Conservation (phyloP, 2,113 vertebrate species). For the Agelaius tricolor region DNA sequence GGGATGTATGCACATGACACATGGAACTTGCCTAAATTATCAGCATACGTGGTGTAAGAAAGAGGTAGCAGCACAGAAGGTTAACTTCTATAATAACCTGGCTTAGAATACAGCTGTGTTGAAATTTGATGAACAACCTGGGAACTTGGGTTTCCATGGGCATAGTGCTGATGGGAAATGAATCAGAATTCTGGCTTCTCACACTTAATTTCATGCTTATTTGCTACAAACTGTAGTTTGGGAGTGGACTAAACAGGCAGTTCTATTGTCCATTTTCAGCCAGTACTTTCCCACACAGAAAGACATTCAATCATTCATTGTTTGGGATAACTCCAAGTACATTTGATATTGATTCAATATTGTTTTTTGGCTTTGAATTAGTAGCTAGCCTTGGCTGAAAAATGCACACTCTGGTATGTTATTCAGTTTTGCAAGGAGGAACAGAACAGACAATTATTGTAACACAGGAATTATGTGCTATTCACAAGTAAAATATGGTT, state of each 20-base stretch:
- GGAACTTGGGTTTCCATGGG: rapidly evolving
- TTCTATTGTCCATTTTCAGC: not conserved
- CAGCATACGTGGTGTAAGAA: not conserved
- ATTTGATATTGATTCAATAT: not conserved
- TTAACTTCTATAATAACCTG: not conserved
- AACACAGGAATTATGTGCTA: not conserved
- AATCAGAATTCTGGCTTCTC: not conserved
- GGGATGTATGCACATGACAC: not conserved
- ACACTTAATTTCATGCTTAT: not conserved
- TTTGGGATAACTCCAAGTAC: not conserved
- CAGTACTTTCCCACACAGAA: not conserved
- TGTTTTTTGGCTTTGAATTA: not conserved
- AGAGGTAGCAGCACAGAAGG: not conserved
- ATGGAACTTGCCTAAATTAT: not conserved
- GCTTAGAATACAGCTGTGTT: not conserved
- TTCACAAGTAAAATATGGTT: not conserved
- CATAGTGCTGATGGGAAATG: not conserved
- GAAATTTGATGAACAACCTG: not conserved
- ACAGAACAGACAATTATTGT: not conserved
- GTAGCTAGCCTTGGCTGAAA: not conserved
- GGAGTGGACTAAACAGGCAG: not conserved
- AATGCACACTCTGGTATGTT: not conserved
- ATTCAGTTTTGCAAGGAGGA: not conserved
- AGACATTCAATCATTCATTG: not conserved
- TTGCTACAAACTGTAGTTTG: not conserved